These are phyloP conservation scores for Tetragonisca angustula DNA, from an alignment of 2,888 invertebrate species.

Conservation along the genomic window DNA sequence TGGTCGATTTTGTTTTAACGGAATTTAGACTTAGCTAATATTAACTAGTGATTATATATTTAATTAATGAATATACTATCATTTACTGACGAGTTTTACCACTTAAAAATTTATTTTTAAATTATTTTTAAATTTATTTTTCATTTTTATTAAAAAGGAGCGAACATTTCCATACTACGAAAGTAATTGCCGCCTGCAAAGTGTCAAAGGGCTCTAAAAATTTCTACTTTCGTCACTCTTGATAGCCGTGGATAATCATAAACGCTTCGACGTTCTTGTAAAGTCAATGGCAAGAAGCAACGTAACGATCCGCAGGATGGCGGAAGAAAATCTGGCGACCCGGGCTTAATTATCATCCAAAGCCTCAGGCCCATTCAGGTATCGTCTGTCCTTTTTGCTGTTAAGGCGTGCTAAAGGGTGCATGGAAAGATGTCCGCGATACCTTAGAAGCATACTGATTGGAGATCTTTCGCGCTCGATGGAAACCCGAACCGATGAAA, in stretches of 20 bases:
- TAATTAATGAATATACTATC: too few relatives aligned
- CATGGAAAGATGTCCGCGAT: neutral
- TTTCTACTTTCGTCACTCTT: neutral
- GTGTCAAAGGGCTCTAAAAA: neutral
- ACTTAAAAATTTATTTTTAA: too few relatives aligned
- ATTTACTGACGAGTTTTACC: too few relatives aligned
- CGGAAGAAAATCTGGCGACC: neutral
- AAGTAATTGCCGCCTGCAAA: too few relatives aligned
- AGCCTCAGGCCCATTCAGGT: neutral
- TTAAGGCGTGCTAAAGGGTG: neutral
- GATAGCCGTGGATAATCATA: neutral
- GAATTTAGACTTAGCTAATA: too few relatives aligned
- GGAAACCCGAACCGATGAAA: neutral
- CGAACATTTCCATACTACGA: too few relatives aligned
- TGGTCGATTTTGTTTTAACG: too few relatives aligned
- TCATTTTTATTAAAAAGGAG: too few relatives aligned
- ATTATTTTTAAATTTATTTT: too few relatives aligned
- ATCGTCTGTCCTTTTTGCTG: neutral
- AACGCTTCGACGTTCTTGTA: neutral
- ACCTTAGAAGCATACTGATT: conserved; percentile 1
- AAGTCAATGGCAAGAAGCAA: neutral
- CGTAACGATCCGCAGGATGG: neutral
- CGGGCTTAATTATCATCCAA: neutral
- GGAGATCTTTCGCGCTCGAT: neutral
- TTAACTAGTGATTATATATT: too few relatives aligned